Evolutionary conservation across 53 echinoderm and acorn worm genomes (phyloP), one percentile per base, ranked within the genome.

Genomic region (Crossaster papposus): DNA sequence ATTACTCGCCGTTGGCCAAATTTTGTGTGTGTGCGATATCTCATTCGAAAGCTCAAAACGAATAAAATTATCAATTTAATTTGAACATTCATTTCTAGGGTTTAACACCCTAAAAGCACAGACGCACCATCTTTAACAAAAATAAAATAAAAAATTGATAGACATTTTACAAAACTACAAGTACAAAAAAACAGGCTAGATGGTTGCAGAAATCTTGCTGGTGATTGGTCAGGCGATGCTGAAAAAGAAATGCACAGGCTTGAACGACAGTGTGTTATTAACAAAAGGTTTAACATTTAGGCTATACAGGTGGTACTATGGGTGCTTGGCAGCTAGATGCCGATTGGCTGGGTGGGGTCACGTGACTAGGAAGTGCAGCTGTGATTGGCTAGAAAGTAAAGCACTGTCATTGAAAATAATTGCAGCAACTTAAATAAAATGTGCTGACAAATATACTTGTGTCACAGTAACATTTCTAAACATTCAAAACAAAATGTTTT

Each of bases 201-300:
- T 20, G 75, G 53, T 8, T 54, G 73, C 72, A 30, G 85, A 14
- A 72, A 22, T 53, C 51, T 53, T 28, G 85, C 53, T 10, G 65
- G 36, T 82, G 82, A 82, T 82, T 82, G 65, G 82, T 54, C 58
- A 80, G 58, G 54, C 14, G 65, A 86, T 31, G 58, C 86, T 86
- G 77, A 86, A 85, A 38, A 76, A 15, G 62, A 76, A 14, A 35
- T 26, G 29, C 51, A n/a, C 76, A 34, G 51, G 35, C 23, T n/a
- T 23, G 77, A 3, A 24, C 12, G 15, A 2, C 44, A 34, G 38
- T 14, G 58, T 58, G 58, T 58, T 58, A 58, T 14, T 58, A 58
- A 62, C 58, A 32, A 15, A 79, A 70, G 17, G 17, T 14, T 4
- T 62, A 63, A 81, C 14, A 33, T 63, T 62, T 4, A 54, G 24